A percentile compares a stretch with the other conserved stretches of the same genome.
Conservation (phyloP, 2,113 vertebrate species). For the Cinclus cinclus region DNA sequence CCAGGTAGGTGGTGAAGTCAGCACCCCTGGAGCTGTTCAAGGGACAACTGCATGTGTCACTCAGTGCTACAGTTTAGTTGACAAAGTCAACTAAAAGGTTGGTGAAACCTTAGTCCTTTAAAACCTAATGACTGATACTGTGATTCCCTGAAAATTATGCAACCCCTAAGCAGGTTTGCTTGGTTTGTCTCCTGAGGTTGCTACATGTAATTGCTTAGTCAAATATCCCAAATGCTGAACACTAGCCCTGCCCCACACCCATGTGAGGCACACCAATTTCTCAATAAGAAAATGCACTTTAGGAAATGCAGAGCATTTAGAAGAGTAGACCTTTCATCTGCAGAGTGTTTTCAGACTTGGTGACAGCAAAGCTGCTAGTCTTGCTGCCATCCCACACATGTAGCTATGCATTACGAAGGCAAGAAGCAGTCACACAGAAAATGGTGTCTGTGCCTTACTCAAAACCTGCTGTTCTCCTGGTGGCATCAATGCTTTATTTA, state of each 20-base stretch:
- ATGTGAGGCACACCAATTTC: not conserved
- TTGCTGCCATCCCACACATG: not conserved
- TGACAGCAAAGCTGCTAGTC: not conserved
- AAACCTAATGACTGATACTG: not conserved
- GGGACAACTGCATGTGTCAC: not conserved
- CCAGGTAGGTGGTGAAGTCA: not conserved
- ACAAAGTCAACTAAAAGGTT: not conserved
- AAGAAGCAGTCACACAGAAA: conserved; percentile 20
- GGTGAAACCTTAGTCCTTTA: not conserved
- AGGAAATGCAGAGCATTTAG: not conserved
- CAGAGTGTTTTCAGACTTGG: not conserved
- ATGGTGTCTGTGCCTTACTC: not conserved
- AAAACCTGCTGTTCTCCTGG: conserved; percentile 30
- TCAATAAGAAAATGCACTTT: not conserved
- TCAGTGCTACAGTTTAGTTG: not conserved
- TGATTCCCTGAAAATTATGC: not conserved
- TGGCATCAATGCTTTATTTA: conserved; percentile 17
- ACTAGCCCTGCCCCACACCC: not conserved
- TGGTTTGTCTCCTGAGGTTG: not conserved
- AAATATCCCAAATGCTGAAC: not conserved
- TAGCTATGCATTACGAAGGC: not conserved
- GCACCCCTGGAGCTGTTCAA: not conserved
- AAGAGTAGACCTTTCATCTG: not conserved
- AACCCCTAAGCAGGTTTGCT: not conserved
- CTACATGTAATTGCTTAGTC: not conserved